Base-by-base conservation (phyloP, 1,140 invertebrate genomes). In the Homalodisca vitripennis region DNA sequence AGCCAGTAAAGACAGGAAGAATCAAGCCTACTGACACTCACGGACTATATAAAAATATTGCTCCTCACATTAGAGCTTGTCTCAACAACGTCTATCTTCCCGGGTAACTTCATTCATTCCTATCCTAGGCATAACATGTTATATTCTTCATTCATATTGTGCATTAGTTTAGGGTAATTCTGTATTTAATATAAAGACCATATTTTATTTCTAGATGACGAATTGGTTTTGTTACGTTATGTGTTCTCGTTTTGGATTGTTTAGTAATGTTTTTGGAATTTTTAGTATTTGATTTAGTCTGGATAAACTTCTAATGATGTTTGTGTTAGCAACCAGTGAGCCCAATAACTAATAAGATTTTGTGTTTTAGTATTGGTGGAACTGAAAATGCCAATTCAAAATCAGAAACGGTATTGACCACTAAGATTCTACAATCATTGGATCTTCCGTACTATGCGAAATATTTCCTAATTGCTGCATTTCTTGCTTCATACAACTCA, bases 371-470 rank as follows among this genome's bases (percentile, higher is more conserved):
- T 20, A 3, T 63, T 30, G n/a, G 57, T 27, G 57, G 57, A 62
- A 51, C 17, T 51, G 48, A 51, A 67, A 46, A 67, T n/a, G n/a
- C n/a, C 26, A 51, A 1, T 20, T 29, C 3, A 48, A 55, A 57
- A 68, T 26, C 64, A 47, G 68, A 74, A 51, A 47, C 69, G 3
- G 22, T 72, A 31, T 57, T 70, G 31, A 55, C 78, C 51, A 84
- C 83, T 3, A 85, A 82, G 63, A 82, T 80, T 60, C 82, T 83
- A 29, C 80, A 87, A 73, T 85, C 85, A 3, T 84, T 90, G 62
- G 93, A 97, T 77, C 80, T 97, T 3, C 94, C 94, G 0, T 94
- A 88, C 76, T 96, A 94, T 79, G 90, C 90, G 0, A 96, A 96
- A 79, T 95, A 87, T 78, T 82, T 97, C 34, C 79, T 97, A 2